Evolutionary conservation across 2,797 vertebrate genomes (phyloP), one percentile per base, ranked within the genome.

Genomic region (Etheostoma perlongum): DNA sequence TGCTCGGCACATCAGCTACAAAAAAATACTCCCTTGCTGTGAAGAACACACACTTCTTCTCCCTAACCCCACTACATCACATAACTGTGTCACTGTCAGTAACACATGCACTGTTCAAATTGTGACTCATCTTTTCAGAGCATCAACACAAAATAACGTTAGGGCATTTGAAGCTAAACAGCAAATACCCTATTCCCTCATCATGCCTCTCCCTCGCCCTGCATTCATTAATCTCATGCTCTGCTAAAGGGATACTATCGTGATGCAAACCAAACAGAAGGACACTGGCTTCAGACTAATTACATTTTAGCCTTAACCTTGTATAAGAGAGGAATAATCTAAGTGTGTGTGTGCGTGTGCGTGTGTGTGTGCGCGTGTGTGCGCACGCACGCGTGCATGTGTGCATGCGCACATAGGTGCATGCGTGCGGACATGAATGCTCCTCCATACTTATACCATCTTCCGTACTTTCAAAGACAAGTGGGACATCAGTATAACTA

Each of bases 401-500:
- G 23, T 23, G 3, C 11, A 8, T 46, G 25, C 48, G 49, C 40
- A 13, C 52, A 0, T 46, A 16, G 54, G 59, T 19, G 40, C 58
- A 23, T 66, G 1, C 54, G 46, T 68, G 23, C 15, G 42, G 64
- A 52, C 19, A 70, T 52, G 40, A 73, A 46, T 67, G 64, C 46
- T 72, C 19, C 57, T 54, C 70, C n/a, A 30, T 40, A 40, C 36
- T 40, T 40, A 40, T 40, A 40, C 36, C 36, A 40, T 40, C 36
- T 3, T 40, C 36, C 10, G 40, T 25, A 46, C 54, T 63, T 76
- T 76, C 46, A 72, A 58, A 83, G 62, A 68, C 61, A 66, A 83
- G 66, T 51, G 64, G 40, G 53, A 69, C 80, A 79, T 81, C 42
- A 76, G 52, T 52, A 74, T 46, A 80, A 80, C 83, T 75, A 33